Evolutionary conservation across 1,140 invertebrate species (phyloP), one percentile per base, ranked within the genome.

Genomic region (Macrobrachium rosenbergii): DNA sequence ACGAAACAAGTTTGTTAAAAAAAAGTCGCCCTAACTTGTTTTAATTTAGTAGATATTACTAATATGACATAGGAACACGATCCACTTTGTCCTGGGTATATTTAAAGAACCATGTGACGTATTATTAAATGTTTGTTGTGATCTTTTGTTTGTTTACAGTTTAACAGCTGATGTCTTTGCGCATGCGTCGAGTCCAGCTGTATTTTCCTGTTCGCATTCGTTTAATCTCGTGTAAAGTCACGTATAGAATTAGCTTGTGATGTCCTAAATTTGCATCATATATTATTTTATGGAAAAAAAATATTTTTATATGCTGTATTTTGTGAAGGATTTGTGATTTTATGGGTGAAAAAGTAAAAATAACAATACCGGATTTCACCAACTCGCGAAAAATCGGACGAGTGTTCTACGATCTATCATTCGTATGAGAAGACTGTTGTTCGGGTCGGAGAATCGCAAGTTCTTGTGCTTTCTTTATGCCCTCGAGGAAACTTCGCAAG

Each of bases 101-200:
- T 75, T 59, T 60, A 21, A 37, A 59, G 17, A 21, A 11, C 0
- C 5, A 72, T 73, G 52, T 76, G 21, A 83, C 76, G n/a, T 63
- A 16, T 72, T 19, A 62, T 78, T 37, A 23, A 62, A 28, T 16
- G 45, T 62, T 78, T 19, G 17, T 60, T 60, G 28, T 80, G 17
- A 62, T 80, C 76, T 79, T 87, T 87, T 87, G 84, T 87, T 87
- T 87, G 78, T 87, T 87, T 87, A 87, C 84, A 87, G 84, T 23
- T 14, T 19, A 87, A 73, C 84, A 87, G 84, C 84, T 87, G 84
- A 81, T 80, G 78, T 28, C 58, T 77, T 17, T 77, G 82, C 82
- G 82, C 82, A 83, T 83, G 78, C 84, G 78, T 59, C 64, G 23
- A 43, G 11, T 43, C 37, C 72, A 77, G 67, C 62, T 62, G 52